Conservation (phyloP, 2,113 vertebrate genomes). For the Pholis gunnellus region DNA sequence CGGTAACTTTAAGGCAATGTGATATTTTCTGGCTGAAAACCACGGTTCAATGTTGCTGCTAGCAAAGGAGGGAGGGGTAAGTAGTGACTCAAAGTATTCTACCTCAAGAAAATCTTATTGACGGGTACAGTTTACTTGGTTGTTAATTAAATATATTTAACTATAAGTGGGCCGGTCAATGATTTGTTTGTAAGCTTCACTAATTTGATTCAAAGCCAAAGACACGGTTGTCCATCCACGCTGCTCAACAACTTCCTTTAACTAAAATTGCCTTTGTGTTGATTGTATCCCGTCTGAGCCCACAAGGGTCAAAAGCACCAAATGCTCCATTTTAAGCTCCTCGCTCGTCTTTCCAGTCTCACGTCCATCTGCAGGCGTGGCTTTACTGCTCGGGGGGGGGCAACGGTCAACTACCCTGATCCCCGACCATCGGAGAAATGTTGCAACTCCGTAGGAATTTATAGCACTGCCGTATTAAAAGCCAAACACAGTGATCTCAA, state of each 20-base stretch:
- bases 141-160: not conserved
- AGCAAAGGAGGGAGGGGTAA: not conserved
- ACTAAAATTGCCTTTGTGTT: constrained; percentile 3
- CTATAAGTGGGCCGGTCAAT: not conserved
- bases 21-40: constrained; percentile 5
- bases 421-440: constrained; percentile 22
- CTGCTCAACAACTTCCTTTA: constrained; percentile 4
- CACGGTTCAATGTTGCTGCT: not conserved
- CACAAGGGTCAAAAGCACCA: constrained; percentile 8
- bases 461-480: constrained; percentile 29
- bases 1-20: constrained; percentile 13
- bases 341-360: constrained; percentile 11
- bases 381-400: constrained; percentile 47
- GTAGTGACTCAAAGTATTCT: not conserved
- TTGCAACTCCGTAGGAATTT: constrained; percentile 41
- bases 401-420: constrained; percentile 62
- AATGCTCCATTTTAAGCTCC: constrained; percentile 4
- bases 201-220: constrained; percentile 1
- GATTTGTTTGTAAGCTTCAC: not conserved
- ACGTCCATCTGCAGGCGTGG: constrained; percentile 55
- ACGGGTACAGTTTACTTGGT: not conserved
- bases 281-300: constrained; percentile 13
- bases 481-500: constrained; percentile 17
- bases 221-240: not conserved
- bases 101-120: too few relatives aligned